Percentiles rank a stretch among this genome's conserved stretches.
phyloP scores from a whole-genome alignment of 1,140 invertebrate species.

The Anagrus nilaparvatae region DNA sequence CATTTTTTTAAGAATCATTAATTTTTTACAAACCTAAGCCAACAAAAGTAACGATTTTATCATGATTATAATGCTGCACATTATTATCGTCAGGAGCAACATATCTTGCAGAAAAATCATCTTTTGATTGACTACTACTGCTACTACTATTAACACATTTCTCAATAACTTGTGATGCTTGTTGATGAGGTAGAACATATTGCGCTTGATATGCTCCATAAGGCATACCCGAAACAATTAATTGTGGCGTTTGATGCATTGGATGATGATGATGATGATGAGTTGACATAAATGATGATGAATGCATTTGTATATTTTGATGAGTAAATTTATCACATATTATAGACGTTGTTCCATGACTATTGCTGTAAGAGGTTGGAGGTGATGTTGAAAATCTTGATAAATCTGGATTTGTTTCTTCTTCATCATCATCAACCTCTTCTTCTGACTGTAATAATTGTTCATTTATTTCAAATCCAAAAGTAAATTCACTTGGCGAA shows the following conservation, averaged over 20 bases:
- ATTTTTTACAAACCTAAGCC: conserved; percentile 42
- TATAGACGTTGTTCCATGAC: conserved; percentile 21
- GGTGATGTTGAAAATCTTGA: conserved; percentile 24
- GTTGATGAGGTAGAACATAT: conserved; percentile 16
- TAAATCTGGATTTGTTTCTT: conserved; percentile 20
- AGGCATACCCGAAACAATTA: conserved; percentile 9
- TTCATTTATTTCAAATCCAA: conserved; percentile 61
- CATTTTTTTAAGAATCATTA: neutral
- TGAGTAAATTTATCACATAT: conserved; percentile 25
- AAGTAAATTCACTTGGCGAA: conserved; percentile 47
- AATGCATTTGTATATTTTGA: conserved; percentile 30
- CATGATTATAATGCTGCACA: conserved; percentile 43
- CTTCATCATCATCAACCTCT: no score
- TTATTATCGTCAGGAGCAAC: conserved; percentile 40
- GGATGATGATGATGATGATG: conserved; percentile 23
- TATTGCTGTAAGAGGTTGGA: conserved; percentile 18
- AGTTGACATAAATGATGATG: conserved; percentile 15
- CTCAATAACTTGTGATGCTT: conserved; percentile 6
- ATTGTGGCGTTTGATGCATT: conserved; percentile 24
- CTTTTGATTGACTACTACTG: conserved; percentile 24
- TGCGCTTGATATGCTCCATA: conserved; percentile 12
- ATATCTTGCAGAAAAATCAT: conserved; percentile 37
- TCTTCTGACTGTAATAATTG: conserved; percentile 43
- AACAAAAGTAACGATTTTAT: conserved; percentile 55
- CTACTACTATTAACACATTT: conserved; percentile 15